A percentile compares a stretch with the other conserved stretches of the same genome.
Evolutionary conservation across 2,797 vertebrate genomes (phyloP).

Genomic region (Etheostoma nigrum): DNA sequence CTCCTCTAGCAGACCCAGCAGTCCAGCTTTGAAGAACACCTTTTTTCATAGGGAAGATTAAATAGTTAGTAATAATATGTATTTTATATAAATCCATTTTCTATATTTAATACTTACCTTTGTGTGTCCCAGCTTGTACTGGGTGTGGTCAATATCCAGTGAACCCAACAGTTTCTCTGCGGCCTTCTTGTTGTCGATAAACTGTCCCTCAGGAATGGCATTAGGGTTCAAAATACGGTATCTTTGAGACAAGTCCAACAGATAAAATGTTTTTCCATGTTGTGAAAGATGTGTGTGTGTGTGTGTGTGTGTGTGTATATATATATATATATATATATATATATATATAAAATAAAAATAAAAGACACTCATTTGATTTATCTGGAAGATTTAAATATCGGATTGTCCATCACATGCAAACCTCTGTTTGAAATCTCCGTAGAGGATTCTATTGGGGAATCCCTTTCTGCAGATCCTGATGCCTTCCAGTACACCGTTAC

Average conservation of each 20-base stretch:
- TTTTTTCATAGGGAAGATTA: conserved; percentile 39
- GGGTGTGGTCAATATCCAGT: conserved; percentile 88
- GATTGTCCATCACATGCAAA: conserved; percentile 42
- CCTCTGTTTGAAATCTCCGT: conserved; percentile 92
- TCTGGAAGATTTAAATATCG: not conserved
- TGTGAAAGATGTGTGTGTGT: not conserved
- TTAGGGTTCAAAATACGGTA: conserved; percentile 89
- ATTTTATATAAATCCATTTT: not conserved
- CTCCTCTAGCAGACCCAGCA: conserved; percentile 89
- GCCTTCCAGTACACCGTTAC: conserved; percentile 90
- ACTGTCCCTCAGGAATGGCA: conserved; percentile 89
- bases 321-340: no score
- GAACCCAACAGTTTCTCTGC: conserved; percentile 88
- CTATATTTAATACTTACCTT: conserved; percentile 73
- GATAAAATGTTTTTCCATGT: not conserved
- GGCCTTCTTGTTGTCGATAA: conserved; percentile 90
- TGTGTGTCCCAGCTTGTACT: conserved; percentile 89
- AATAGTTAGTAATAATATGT: not conserved
- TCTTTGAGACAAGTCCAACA: conserved; percentile 64
- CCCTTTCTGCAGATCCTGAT: conserved; percentile 94
- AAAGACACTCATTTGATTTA: not conserved
- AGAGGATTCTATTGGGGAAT: conserved; percentile 91
- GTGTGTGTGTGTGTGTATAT: no score
- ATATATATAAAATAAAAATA: no score
- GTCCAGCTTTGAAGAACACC: conserved; percentile 91